A percentile compares a stretch with the other conserved stretches of the same genome.
Conservation (phyloP, 2,797 vertebrate genomes). For the Darevskia nairensis region DNA sequence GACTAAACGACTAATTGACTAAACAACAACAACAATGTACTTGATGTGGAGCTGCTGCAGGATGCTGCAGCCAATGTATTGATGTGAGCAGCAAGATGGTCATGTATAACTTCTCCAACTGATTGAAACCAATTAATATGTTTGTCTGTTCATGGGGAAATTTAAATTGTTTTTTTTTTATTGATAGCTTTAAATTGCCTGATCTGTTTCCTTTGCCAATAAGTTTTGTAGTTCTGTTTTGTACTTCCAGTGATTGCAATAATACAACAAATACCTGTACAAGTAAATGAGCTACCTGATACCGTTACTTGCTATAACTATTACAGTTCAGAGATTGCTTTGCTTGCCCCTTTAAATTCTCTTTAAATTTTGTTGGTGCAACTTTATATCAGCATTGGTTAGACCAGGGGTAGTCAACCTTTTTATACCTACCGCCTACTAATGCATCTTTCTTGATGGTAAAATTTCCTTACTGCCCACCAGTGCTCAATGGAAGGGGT, state of each 20-base stretch:
- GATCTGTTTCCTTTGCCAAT: neutral
- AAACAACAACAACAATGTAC: too few species aligned
- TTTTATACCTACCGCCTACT: too few species aligned
- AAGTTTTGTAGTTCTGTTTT: neutral
- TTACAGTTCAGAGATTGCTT: neutral
- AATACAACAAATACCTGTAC: neutral
- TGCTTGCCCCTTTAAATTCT: neutral
- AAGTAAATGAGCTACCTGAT: neutral
- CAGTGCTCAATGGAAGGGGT: too few species aligned
- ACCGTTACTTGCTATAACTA: neutral
- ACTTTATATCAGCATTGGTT: neutral
- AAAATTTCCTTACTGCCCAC: too few species aligned
- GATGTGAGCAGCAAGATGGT: neutral
- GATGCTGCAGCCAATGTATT: neutral
- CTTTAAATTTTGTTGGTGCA: neutral
- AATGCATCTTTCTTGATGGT: too few species aligned
- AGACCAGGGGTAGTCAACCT: too few species aligned
- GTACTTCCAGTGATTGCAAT: neutral
- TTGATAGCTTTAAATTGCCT: neutral
- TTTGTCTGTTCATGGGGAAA: neutral
- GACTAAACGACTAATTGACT: too few species aligned
- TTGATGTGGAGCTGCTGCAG: too few species aligned
- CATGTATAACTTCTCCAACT: neutral
- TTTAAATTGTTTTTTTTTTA: neutral
- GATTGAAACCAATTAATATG: neutral